Base-by-base conservation (phyloP, 2,113 vertebrate genomes). In the Platichthys flesus region DNA sequence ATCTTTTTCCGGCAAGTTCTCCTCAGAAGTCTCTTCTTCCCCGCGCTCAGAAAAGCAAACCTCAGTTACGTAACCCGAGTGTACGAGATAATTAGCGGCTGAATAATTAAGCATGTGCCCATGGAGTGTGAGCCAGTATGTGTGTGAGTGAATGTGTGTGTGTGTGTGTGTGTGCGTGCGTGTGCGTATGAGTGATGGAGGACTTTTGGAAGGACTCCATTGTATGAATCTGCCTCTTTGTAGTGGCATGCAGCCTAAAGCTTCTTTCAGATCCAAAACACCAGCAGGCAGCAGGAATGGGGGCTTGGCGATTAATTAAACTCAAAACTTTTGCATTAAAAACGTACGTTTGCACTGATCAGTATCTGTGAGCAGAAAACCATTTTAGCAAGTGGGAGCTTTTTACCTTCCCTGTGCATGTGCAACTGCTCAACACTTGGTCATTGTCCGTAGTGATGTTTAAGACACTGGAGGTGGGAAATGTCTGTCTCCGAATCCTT, bases 91-190 rank as follows among this genome's bases (percentile, higher is more conserved):
- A 92, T 91, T 89, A 90, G 83, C 56, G 71, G 60, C 77, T 82
- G 88, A 88, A 89, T 92, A 89, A 92, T 90, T 87, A 89, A 90
- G 79, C n/a, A 56, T 79, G 85, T 66, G 76, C 80, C 78, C n/a
- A 67, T 81, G 75, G 64, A 78, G 74, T 62, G 76, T 71, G 68
- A 52, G 78, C 1, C 60, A 67, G 67, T n/a, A 51, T 52, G 69
- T 31, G 74, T 62, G 76, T 62, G 61, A 64, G 67, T 28, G 60
- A 45, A 65, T 31, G 67, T 28, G 56, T 47, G 69, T 31, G 74
- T 58, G 76, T 65, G 61, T 12, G 85, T 20, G 71, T 47, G 63
- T 65, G 68, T 64, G 28, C 24, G 55, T 49, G 67, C 70, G 56
- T 64, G 67, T 28, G 60, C 37, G 65, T 31, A 61, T 61, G 76